Evolutionary conservation across 2,113 vertebrate genomes (phyloP), one percentile per base, ranked within the genome.

Genomic region (Eretmochelys imbricata): DNA sequence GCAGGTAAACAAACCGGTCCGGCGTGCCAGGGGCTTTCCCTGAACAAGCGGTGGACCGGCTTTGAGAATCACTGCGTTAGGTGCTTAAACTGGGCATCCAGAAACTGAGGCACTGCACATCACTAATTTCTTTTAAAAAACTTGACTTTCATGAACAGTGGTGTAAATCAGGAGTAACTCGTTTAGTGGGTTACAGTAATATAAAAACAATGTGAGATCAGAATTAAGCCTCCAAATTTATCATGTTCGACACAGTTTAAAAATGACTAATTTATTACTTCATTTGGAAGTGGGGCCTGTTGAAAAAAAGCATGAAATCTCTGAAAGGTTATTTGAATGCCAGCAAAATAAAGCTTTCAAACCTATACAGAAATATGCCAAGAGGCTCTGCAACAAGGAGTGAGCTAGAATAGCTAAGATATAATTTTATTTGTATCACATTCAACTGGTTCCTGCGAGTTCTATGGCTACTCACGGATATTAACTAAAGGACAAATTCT

Each of bases 151-250:
- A 17, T 50, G 42, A 91, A 88, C 85, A 91, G 76, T 96, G 91
- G 93, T 94, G 93, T 94, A 96, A 95, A 94, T 93, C 90, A 91
- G 84, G 62, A 96, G 95, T 93, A 94, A 90, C 93, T 89, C 85
- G 87, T 94, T 19, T 62, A 86, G 94, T 89, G 95, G 83, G 94
- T 89, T 96, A 54, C 62, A 95, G 78, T 79, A 93, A 89, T 57
- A 95, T 95, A 96, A 94, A 81, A 95, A 85, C 80, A 95, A 95
- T 82, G 89, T 88, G 82, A 94, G 55, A 89, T 69, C 89, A 50
- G 82, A 94, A 10, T 89, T 90, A 88, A 83, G 82, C 55, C 85
- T 94, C 90, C 46, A 78, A 94, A 29, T 82, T 88, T 92, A 95
- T 96, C 89, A 86, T 80, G 62, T 92, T 54, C n/a, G 91, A 38